A percentile compares a stretch with the other conserved stretches of the same genome.
phyloP scores from a whole-genome alignment of 2,797 vertebrate genomes.

The Phataginus tetradactyla region DNA sequence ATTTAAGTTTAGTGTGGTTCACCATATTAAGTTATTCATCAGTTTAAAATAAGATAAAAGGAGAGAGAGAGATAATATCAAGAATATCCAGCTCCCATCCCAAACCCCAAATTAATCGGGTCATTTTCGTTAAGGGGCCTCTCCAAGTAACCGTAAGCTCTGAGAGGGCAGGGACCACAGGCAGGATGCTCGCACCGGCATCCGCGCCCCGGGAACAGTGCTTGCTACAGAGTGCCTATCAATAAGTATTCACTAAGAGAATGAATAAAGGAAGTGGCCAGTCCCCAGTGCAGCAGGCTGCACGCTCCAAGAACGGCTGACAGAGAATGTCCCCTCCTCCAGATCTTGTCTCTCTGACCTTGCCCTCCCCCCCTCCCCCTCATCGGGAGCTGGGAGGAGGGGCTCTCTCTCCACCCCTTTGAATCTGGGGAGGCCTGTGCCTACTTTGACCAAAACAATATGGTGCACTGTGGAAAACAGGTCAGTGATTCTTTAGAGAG shows the following conservation, averaged over 20 bases:
- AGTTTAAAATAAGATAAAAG: background rate
- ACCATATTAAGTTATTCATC: background rate
- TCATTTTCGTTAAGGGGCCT: background rate
- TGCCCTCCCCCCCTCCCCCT: too few species aligned
- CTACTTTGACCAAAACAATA: background rate
- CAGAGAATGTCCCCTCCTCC: background rate
- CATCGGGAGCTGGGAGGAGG: background rate
- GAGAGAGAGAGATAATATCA: background rate
- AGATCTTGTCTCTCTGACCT: background rate
- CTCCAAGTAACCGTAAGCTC: background rate
- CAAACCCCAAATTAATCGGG: background rate
- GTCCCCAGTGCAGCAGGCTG: background rate
- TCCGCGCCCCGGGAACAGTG: background rate
- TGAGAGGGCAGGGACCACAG: background rate
- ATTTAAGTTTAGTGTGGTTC: background rate
- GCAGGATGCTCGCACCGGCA: too few species aligned
- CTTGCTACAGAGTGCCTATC: too few species aligned
- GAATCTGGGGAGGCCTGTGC: background rate
- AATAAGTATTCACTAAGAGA: background rate
- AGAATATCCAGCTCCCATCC: background rate
- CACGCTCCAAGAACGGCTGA: background rate
- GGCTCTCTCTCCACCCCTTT: background rate
- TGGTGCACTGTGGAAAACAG: background rate
- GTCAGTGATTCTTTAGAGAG: background rate
- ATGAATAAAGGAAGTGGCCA: background rate